Evolutionary conservation across 2,888 invertebrate species (phyloP).

Genomic region (Drosophila colorata): DNA sequence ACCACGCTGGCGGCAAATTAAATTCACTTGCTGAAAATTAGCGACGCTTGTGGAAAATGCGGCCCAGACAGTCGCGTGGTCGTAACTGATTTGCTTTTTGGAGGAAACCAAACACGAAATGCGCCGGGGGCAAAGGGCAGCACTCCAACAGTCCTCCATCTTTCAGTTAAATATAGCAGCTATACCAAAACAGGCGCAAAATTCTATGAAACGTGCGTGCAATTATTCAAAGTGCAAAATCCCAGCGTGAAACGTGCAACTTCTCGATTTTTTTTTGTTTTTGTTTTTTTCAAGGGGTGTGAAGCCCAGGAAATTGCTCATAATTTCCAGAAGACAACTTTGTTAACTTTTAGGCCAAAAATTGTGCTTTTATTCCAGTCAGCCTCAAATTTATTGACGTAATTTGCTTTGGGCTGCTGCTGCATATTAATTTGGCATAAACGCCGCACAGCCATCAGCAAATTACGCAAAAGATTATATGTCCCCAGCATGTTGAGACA

Average conservation of each 20-base stretch:
- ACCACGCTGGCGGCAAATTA: slow-evolving; percentile 55
- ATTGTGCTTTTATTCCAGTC: slow-evolving; percentile 43
- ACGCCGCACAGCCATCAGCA: slow-evolving; percentile 67
- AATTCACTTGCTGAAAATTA: slow-evolving; percentile 69
- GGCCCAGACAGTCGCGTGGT: slow-evolving; percentile 48
- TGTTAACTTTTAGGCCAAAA: slow-evolving; percentile 52
- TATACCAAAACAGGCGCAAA: slow-evolving; percentile 46
- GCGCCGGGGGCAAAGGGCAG: slow-evolving; percentile 26
- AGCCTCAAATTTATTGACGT: slow-evolving; percentile 71
- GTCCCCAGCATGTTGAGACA: slow-evolving; percentile 51
- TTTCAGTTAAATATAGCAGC: slow-evolving; percentile 40
- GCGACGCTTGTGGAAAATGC: slow-evolving; percentile 51
- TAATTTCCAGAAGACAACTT: slow-evolving; percentile 64
- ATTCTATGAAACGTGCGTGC: slow-evolving; percentile 58
- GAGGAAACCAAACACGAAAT: slow-evolving; percentile 66
- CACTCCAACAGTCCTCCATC: slow-evolving; percentile 5
- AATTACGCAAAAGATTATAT: slow-evolving; percentile 68
- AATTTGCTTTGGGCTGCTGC: slow-evolving; percentile 63
- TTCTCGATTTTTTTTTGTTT: slow-evolving; percentile 23
- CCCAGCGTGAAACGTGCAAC: slow-evolving; percentile 36
- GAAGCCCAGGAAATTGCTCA: slow-evolving; percentile 54
- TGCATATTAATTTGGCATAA: slow-evolving; percentile 81
- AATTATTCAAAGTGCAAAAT: slow-evolving; percentile 76
- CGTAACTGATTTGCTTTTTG: slow-evolving; percentile 55
- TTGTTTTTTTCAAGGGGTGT: slow-evolving; percentile 7